Base-by-base conservation (phyloP, 2,888 invertebrate genomes). In the Alitta virens region DNA sequence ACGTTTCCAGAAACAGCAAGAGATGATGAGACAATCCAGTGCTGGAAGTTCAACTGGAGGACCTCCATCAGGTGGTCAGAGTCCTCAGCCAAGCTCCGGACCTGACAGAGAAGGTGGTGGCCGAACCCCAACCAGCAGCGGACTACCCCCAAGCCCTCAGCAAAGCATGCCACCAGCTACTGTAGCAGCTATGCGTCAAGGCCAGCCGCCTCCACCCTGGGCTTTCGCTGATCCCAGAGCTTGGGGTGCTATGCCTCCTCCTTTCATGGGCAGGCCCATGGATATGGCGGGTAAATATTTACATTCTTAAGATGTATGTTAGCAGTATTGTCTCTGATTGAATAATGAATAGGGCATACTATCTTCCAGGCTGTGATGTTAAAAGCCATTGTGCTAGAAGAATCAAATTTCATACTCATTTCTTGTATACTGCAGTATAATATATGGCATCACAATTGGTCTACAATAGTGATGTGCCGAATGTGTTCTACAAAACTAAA, bases 1-100 rank as follows among this genome's bases (percentile, higher is more conserved):
- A 18, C 86, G 94, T 21, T 77, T 77, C 67, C 77, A 76, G 67
- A 74, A 75, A 64, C 62, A 59, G 42, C 56, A 60, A 40, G 52
- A 60, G 38, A 54, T 60, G 62, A 51, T 52, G 57, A 27, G 56
- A 18, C 62, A 62, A 24, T 53, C 52, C 14, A 40, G 40, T 43
- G 53, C 46, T 24, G 53, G 40, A 18, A 21, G 18, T 23, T 5
- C 7, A 7, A 25, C 23, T 3, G 24, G 52, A 7, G 21, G 21
- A 14, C 16, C 24, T 23, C 27, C 14, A 12, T 21, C n/a, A 3
- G 26, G 16, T 5, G 24, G 25, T 2, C 60, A 60, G 60, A 42
- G 21, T 26, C 65, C 58, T 33, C 59, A 60, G 16, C 59, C 56
- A 12, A 55, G 33, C 5, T 16, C 46, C 27, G 33, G 55, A 24